Percentiles rank a stretch among this genome's conserved stretches.
Conservation (phyloP, 2,797 vertebrate genomes). For the Pachyuromys duprasi region DNA sequence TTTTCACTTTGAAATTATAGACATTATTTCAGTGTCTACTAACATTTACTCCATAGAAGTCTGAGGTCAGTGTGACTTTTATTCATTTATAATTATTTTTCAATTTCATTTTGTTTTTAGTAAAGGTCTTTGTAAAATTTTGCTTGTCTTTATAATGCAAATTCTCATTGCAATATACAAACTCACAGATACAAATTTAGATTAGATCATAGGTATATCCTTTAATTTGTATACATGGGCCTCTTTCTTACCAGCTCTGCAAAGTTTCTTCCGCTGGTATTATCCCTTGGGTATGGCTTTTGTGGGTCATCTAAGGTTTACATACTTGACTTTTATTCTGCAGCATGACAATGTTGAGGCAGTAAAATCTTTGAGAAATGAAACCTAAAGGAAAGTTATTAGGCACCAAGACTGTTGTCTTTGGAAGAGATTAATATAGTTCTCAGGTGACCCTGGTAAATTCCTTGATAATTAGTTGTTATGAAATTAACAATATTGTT, state of each 20-base stretch:
- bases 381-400: neutral
- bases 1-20: neutral
- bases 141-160: slow-evolving; percentile 35
- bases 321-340: neutral
- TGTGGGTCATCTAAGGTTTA: neutral
- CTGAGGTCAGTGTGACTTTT: neutral
- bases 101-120: slow-evolving; percentile 28
- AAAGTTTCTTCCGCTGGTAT: neutral
- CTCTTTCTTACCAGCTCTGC: too few relatives aligned
- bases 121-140: neutral
- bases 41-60: neutral
- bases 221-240: neutral
- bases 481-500: neutral
- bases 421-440: neutral
- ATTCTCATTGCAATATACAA: slow-evolving; percentile 2
- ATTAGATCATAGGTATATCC: neutral
- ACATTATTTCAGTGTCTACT: neutral
- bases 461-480: neutral
- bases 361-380: neutral
- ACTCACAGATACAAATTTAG: neutral
- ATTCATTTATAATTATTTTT: slow-evolving; percentile 22
- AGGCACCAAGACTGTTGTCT: neutral
- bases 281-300: neutral
- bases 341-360: neutral
- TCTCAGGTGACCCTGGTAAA: neutral